Percentiles rank a stretch among this genome's conserved stretches.
Conservation (phyloP, 1,140 invertebrate species). For the Spodoptera frugiperda region DNA sequence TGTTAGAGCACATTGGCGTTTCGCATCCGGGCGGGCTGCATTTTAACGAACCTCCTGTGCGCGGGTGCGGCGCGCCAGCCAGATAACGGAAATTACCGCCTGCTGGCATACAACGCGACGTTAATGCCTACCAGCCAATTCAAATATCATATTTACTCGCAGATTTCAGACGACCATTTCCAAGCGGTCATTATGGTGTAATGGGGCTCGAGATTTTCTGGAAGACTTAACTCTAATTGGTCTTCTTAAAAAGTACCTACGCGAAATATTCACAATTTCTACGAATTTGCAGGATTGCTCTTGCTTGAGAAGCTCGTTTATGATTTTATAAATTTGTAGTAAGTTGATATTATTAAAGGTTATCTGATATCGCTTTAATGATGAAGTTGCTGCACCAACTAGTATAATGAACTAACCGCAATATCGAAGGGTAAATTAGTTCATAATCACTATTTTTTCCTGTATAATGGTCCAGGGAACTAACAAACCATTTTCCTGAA, state of each 20-base stretch:
- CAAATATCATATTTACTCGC: constrained; percentile 63
- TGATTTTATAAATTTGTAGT: neutral
- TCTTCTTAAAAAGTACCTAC: neutral
- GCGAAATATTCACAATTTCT: neutral
- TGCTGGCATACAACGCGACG: constrained; percentile 62
- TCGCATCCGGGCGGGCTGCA: constrained; percentile 68
- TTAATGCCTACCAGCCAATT: constrained; percentile 60
- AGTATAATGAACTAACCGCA: too few species aligned
- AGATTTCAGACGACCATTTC: neutral
- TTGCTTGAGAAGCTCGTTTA: constrained; percentile 9
- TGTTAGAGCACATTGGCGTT: constrained; percentile 71
- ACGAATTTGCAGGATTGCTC: neutral
- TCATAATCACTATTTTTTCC: neutral
- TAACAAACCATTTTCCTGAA: neutral
- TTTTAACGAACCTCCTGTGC: constrained; percentile 70
- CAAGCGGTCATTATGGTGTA: neutral
- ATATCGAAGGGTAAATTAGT: neutral
- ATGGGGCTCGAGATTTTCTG: neutral
- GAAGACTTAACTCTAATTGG: constrained; percentile 1
- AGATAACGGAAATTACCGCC: constrained; percentile 78
- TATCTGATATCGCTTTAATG: constrained; percentile 56
- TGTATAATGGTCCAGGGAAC: neutral
- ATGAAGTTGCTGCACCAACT: constrained; percentile 9
- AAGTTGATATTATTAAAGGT: constrained; percentile 53
- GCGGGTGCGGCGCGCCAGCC: constrained; percentile 56